These are phyloP conservation scores for Podarcis raffonei DNA, from an alignment of 2,113 vertebrate species.

Conservation along the genomic window DNA sequence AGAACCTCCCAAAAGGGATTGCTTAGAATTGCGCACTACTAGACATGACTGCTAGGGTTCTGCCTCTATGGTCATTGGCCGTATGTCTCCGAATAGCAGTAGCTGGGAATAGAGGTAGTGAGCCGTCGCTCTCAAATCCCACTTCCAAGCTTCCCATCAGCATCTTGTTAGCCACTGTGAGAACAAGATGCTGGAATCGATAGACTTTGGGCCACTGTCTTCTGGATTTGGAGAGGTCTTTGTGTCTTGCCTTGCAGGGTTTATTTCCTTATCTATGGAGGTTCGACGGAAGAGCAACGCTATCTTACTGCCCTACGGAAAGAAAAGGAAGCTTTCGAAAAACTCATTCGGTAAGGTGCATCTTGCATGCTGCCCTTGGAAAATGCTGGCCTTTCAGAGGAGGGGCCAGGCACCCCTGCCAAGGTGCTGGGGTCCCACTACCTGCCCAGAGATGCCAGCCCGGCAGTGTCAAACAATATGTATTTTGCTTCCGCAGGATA, in stretches of 20 bases:
- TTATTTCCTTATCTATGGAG: slow-evolving; percentile 96
- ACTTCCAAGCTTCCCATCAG: neutral
- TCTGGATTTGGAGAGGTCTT: slow-evolving; percentile 9
- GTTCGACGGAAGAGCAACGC: slow-evolving; percentile 94
- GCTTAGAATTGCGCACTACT: too few relatives aligned
- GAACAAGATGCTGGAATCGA: neutral
- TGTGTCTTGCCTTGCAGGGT: slow-evolving; percentile 77
- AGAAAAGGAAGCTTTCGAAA: slow-evolving; percentile 96
- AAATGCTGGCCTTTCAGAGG: neutral
- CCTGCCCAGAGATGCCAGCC: neutral
- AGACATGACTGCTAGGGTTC: too few relatives aligned
- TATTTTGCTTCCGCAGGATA: neutral
- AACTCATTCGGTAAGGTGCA: slow-evolving; percentile 89
- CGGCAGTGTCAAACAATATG: neutral
- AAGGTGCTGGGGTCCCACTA: neutral
- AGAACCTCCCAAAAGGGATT: neutral
- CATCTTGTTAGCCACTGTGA: neutral
- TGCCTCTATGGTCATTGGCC: too few relatives aligned
- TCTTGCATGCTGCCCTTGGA: neutral
- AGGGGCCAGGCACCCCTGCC: too few relatives aligned
- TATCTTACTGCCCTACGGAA: slow-evolving; percentile 92
- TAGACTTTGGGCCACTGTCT: neutral
- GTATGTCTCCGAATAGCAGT: too few relatives aligned
- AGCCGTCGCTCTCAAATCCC: neutral
- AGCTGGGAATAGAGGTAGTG: neutral